Evolutionary conservation across 2,888 invertebrate genomes (phyloP), one percentile per base, ranked within the genome.

Genomic region (Pollenia griseotomentosa): DNA sequence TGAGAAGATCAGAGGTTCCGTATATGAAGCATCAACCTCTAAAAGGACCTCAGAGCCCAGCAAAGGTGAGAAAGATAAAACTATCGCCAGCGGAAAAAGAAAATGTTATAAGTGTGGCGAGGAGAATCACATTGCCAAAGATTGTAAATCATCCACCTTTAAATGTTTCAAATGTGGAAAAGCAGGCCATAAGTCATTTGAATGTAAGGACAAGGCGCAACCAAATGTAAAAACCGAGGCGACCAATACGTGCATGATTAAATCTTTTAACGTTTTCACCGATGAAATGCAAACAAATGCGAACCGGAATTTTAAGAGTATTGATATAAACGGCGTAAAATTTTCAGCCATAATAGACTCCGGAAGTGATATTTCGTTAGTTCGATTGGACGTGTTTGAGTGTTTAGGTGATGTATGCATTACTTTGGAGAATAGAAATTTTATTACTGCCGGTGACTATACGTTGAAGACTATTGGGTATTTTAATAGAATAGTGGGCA

Each of bases 41-140:
- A 19, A 19, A 19, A 19, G 2, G 19, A 19, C 19, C 19, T 19
- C 19, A 19, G 19, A 19, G 19, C 19, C 19, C 19, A 19, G 19
- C 2, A 19, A 19, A 19, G 19, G 1, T 19, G 19, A 19, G 19
- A 19, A 19, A 19, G 19, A 19, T 19, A 19, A 2, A 19, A 19
- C 19, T 19, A 19, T 19, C 19, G 2, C 19, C 19, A 19, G 19
- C 19, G 19, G 19, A 19, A 19, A 19, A 19, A 19, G 19, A 14
- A 68, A 40, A 53, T 68, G 51, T 40, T 68, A 53, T 7, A 68
- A 51, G 9, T 68, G 68, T n/a, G 68, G 51, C n/a, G 11, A 68
- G 10, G 51, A 33, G 6, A 33, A 40, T 12, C 40, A 53, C 53
- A 16, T 68, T n/a, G 51, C 68, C 0, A 53, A 53, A 11, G 51